A percentile compares a stretch with the other conserved stretches of the same genome.
Conservation (phyloP, 2,113 vertebrate genomes). For the Grammomys dolichurus region DNA sequence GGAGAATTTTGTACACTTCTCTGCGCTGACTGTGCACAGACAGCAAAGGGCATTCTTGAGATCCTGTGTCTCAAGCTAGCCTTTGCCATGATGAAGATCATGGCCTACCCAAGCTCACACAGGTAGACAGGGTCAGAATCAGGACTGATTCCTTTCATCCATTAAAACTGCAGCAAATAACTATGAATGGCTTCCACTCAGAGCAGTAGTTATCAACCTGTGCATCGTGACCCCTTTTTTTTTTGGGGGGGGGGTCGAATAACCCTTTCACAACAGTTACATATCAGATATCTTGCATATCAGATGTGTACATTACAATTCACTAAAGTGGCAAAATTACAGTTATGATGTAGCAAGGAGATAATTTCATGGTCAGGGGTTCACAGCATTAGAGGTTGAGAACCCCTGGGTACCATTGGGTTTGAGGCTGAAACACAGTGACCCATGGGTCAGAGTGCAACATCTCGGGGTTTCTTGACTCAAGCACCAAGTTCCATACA, state of each 20-base stretch:
- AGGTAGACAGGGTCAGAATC: neutral
- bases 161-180: slow-evolving; percentile 7
- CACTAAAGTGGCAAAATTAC: neutral
- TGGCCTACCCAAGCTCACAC: neutral
- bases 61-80: neutral
- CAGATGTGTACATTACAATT: neutral
- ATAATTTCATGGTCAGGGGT: neutral
- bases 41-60: neutral
- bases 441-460: neutral
- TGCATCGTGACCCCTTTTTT: neutral
- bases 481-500: neutral
- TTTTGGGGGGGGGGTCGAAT: neutral
- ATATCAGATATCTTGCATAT: neutral
- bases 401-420: neutral
- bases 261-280: neutral
- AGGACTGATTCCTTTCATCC: neutral
- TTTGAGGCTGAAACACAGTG: neutral
- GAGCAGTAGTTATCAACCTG: neutral
- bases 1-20: neutral
- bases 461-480: neutral
- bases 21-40: neutral
- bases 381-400: neutral
- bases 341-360: no score
- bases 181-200: neutral
- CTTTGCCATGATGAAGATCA: slow-evolving; percentile 30